These are phyloP conservation scores for Meloe dianella DNA, from an alignment of 2,888 invertebrate species.

Conservation along the genomic window DNA sequence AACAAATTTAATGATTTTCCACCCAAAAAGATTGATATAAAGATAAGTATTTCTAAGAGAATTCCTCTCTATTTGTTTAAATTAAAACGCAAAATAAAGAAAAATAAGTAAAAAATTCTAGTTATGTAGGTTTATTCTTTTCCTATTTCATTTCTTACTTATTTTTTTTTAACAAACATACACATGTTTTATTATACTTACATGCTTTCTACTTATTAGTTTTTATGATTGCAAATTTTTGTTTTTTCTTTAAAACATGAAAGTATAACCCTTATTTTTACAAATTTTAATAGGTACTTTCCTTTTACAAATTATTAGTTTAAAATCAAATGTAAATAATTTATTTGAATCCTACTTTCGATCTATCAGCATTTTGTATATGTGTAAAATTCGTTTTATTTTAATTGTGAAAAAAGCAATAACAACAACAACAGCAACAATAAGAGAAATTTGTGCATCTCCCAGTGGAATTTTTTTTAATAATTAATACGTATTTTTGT, in stretches of 20 bases:
- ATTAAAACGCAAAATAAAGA: too few relatives aligned
- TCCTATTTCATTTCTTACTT: background rate
- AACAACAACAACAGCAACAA: background rate
- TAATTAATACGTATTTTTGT: background rate
- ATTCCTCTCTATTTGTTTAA: too few relatives aligned
- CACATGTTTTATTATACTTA: background rate
- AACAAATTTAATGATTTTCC: background rate
- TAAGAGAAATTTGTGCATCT: background rate
- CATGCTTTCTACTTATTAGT: conserved; percentile 8
- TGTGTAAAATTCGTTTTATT: background rate
- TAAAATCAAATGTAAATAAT: background rate
- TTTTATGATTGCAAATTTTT: conserved; percentile 7
- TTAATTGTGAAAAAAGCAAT: background rate
- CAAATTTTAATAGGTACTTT: conserved; percentile 6
- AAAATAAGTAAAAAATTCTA: background rate
- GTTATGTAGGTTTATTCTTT: background rate
- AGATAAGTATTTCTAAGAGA: background rate
- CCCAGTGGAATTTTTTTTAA: background rate
- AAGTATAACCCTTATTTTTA: conserved; percentile 7
- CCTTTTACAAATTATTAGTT: conserved; percentile 6
- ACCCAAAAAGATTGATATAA: background rate
- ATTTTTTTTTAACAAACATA: background rate
- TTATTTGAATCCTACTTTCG: conserved; percentile 3
- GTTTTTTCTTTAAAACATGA: background rate
- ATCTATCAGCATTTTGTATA: background rate